Evolutionary conservation across 2,888 invertebrate species (phyloP).

Genomic region (Pristionchus exspectatus): DNA sequence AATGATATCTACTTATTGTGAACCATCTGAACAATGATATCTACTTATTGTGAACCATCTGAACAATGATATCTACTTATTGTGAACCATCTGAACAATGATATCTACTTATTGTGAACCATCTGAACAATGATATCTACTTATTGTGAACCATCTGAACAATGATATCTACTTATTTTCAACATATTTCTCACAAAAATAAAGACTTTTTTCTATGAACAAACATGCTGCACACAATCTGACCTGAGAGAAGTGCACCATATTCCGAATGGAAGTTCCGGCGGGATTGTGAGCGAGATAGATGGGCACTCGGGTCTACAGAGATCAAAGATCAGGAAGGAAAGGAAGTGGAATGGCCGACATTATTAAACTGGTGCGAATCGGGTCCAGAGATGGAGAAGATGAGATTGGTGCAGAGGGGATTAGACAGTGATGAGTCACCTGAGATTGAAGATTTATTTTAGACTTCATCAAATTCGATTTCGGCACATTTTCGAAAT

Average conservation of each 20-base stretch:
- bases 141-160: slow-evolving; percentile 73
- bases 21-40: too few species aligned
- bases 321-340: not conserved
- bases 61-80: slow-evolving; percentile 58
- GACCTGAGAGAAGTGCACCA: slow-evolving; percentile 53
- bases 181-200: not conserved
- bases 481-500: not conserved
- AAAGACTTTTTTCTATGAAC: not conserved
- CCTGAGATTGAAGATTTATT: not conserved
- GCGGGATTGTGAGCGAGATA: slow-evolving; percentile 77
- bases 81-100: slow-evolving; percentile 73
- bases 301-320: slow-evolving; percentile 74
- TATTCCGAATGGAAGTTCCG: slow-evolving; percentile 61
- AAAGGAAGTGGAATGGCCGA: slow-evolving; percentile 55
- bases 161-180: not conserved
- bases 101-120: slow-evolving; percentile 68
- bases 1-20: too few species aligned
- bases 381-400: slow-evolving; percentile 75
- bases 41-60: too few species aligned
- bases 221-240: not conserved
- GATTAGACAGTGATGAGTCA: slow-evolving; percentile 28
- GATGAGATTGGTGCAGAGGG: slow-evolving; percentile 54
- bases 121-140: slow-evolving; percentile 67
- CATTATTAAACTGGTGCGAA: slow-evolving; percentile 75
- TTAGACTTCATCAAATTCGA: not conserved